Conservation (phyloP, 2,888 invertebrate species). For the Gryllus longicercus region DNA sequence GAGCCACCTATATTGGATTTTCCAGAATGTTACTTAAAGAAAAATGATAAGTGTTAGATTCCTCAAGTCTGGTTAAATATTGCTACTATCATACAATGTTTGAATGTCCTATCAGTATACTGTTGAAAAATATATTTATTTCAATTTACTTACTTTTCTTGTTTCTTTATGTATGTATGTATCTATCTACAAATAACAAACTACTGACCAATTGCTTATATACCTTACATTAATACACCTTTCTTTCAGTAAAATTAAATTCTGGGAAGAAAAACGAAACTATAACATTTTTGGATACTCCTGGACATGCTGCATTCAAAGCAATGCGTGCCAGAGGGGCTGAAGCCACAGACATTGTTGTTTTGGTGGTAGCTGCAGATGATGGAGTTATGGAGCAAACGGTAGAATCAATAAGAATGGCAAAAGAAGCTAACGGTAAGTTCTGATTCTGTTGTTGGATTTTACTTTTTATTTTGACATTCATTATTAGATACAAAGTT, state of each 20-base stretch:
- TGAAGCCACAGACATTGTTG: slow-evolving; percentile 85
- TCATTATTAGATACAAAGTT: background rate
- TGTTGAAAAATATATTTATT: too few species aligned
- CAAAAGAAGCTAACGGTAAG: slow-evolving; percentile 67
- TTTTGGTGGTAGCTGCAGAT: slow-evolving; percentile 96
- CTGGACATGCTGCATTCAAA: slow-evolving; percentile 96
- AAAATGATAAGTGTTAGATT: too few species aligned
- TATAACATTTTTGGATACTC: slow-evolving; percentile 96
- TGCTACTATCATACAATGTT: too few species aligned
- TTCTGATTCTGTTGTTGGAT: background rate
- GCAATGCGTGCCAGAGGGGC: slow-evolving; percentile 96
- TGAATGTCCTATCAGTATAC: too few species aligned
- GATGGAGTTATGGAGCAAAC: slow-evolving; percentile 99
- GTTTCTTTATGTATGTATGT: too few species aligned
- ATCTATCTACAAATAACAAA: too few species aligned
- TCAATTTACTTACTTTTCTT: too few species aligned
- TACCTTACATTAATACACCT: background rate
- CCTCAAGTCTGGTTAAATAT: too few species aligned
- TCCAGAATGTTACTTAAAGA: too few species aligned
- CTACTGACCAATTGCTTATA: too few species aligned
- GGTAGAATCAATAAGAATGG: slow-evolving; percentile 83
- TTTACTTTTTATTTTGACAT: background rate
- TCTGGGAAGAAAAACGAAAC: slow-evolving; percentile 49
- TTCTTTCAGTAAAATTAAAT: background rate
- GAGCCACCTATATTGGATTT: too few species aligned